Conservation (phyloP, 2,797 vertebrate genomes). For the Rhabdophis nuchalis region DNA sequence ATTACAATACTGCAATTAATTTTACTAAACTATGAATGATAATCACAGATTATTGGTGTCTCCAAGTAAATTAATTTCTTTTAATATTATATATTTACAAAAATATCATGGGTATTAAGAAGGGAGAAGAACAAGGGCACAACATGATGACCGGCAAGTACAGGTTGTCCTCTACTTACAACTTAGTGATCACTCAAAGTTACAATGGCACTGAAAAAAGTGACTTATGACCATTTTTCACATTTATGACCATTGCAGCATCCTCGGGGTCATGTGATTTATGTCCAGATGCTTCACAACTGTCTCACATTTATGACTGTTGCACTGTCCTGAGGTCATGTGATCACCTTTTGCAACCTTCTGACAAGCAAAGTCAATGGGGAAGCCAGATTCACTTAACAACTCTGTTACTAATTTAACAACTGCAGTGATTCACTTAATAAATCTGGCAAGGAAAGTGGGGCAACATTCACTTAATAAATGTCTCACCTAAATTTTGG, state of each 20-base stretch:
- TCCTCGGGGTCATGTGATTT: neutral
- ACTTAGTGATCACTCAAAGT: neutral
- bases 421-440: neutral
- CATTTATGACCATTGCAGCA: neutral
- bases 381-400: neutral
- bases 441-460: neutral
- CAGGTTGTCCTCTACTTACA: neutral
- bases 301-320: neutral
- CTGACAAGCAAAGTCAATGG: neutral
- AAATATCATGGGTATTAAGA: neutral
- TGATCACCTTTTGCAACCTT: neutral
- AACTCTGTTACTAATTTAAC: neutral
- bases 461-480: neutral
- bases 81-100: neutral
- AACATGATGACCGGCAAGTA: neutral
- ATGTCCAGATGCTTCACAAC: neutral
- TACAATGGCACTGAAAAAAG: neutral
- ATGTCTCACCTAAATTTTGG: neutral
- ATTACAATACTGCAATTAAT: neutral
- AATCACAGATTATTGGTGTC: neutral
- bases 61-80: neutral
- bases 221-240: neutral
- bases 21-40: neutral
- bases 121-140: too few species aligned
- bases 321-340: neutral